Base-by-base conservation (phyloP, 2,888 invertebrate species). In the Oligia fasciuncula region DNA sequence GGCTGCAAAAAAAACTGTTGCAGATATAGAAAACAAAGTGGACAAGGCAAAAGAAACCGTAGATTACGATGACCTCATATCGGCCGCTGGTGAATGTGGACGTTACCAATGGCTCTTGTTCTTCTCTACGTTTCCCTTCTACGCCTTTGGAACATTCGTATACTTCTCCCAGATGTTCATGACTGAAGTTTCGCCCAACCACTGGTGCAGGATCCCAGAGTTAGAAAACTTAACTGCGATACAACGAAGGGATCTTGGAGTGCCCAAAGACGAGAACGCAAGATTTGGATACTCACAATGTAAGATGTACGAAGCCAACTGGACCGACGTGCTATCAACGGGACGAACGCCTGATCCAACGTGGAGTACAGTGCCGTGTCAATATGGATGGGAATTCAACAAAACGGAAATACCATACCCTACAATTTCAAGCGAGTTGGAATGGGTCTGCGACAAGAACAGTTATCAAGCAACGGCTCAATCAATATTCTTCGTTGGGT, bases 401-500 rank as follows among this genome's bases (percentile, higher is more conserved):
- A 91, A 88, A 87, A 91, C 91, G 49, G 94, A 95, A 76, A 94
- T 95, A 85, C 95, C 95, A 4, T 95, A 95, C 79, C 91, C 93
- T 19, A 95, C 95, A 0, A 93, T 94, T 85, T 91, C 94, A 13
- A 95, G 94, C 76, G 94, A 95, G 43, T 77, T 93, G 67, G 94
- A 90, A 82, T 95, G 95, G 95, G 94, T 95, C 4, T 95, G 95
- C 69, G 93, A 93, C 19, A 94, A 90, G 78, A 91, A 91, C 62
- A 94, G 94, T 79, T 94, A 94, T 77, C 95, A 94, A 90, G 94
- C 95, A 0, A 90, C 93, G 46, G 94, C 95, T 9, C 95, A 95
- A 87, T 89, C 94, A 4, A 88, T 95, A 71, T 94, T 94, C 78
- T 95, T 94, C 69, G 57, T 94, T 46, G 95, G 95, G 9, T 94